Conservation (phyloP, 1,140 invertebrate species). For the Drosophila pseudoananassae region DNA sequence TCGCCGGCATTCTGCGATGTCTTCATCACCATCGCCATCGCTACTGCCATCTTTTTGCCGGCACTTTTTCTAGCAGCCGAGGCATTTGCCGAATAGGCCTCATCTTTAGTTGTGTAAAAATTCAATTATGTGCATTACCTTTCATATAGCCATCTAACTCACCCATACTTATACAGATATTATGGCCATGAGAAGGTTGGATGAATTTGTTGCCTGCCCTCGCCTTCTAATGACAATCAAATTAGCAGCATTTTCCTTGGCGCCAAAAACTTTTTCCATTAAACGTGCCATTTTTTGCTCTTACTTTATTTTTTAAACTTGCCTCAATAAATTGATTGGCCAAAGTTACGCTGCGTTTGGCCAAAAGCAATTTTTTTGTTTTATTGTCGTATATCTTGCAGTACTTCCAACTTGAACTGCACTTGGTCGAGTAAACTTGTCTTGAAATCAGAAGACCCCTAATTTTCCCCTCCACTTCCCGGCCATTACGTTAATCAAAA, state of each 20-base stretch:
- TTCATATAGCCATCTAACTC: conserved; percentile 22
- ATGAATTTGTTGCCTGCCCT: conserved; percentile 39
- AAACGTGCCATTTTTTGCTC: conserved; percentile 46
- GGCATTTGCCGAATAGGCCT: conserved; percentile 56
- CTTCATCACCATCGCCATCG: conserved; percentile 29
- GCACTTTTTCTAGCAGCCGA: conserved; percentile 66
- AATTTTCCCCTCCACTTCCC: not conserved
- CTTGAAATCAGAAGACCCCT: not conserved
- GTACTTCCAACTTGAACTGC: conserved; percentile 47
- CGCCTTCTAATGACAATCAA: conserved; percentile 73
- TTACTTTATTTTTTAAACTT: conserved; percentile 24
- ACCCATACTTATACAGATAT: conserved; percentile 29
- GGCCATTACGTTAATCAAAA: conserved; percentile 42
- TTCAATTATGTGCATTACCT: conserved; percentile 83
- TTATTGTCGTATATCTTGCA: conserved; percentile 35
- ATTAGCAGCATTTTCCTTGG: conserved; percentile 64
- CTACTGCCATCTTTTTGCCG: conserved; percentile 40
- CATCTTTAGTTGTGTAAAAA: conserved; percentile 76
- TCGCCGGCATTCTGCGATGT: conserved; percentile 47
- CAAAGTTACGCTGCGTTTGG: conserved; percentile 47
- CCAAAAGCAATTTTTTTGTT: conserved; percentile 50
- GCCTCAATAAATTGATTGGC: conserved; percentile 58
- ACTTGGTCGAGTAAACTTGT: conserved; percentile 42
- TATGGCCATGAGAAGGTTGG: conserved; percentile 37
- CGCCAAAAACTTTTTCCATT: conserved; percentile 80